These are phyloP conservation scores for Adoxophyes honmai DNA, from an alignment of 1,140 invertebrate genomes.

Conservation along the genomic window DNA sequence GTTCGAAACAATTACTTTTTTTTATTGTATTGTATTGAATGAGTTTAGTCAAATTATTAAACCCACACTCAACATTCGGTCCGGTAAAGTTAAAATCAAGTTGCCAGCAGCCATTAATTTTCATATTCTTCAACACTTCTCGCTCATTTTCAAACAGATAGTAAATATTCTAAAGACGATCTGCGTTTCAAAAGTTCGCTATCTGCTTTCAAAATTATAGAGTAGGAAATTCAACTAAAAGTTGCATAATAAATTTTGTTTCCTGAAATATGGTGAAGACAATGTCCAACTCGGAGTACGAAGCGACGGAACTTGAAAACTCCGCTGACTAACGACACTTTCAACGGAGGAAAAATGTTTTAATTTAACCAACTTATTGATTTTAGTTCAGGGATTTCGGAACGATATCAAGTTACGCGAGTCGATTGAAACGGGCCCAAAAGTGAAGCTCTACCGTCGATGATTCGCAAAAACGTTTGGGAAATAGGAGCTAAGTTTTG, in stretches of 20 bases:
- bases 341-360: not conserved
- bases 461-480: too few species aligned
- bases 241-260: conserved; percentile 15
- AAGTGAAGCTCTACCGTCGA: too few species aligned
- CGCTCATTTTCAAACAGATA: not conserved
- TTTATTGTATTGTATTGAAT: too few species aligned
- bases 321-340: conserved; percentile 10
- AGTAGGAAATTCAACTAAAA: not conserved
- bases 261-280: conserved; percentile 15
- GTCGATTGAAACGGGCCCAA: too few species aligned
- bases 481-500: too few species aligned
- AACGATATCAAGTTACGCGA: too few species aligned
- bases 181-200: not conserved
- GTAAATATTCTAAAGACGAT: not conserved
- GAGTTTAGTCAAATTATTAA: too few species aligned
- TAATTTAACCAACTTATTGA: not conserved
- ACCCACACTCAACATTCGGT: not conserved
- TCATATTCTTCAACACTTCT: not conserved
- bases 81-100: not conserved
- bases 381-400: too few species aligned
- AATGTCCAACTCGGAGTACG: conserved; percentile 6
- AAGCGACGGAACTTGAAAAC: not conserved
- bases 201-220: conserved; percentile 3
- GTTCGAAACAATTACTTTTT: too few species aligned
- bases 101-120: not conserved